These are phyloP conservation scores for Trichosurus vulpecula DNA, from an alignment of 2,797 vertebrate genomes.

Conservation along the genomic window DNA sequence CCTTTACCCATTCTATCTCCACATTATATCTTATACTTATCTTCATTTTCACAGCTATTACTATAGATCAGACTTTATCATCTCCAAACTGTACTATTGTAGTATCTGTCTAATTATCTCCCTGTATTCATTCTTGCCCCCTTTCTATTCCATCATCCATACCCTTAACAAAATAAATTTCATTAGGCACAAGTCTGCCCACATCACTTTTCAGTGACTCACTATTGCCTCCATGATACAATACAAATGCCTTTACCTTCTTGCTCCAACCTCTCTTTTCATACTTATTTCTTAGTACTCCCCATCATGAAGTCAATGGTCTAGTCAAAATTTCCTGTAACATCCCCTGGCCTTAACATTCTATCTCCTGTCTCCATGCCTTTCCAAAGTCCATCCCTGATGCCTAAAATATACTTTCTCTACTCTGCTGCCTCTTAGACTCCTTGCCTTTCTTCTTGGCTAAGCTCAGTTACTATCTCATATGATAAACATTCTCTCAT, in stretches of 20 bases:
- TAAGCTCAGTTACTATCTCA: neutral
- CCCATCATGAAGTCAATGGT: neutral
- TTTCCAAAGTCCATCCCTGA: neutral
- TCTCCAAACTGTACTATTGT: neutral
- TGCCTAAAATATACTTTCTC: neutral
- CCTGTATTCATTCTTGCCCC: neutral
- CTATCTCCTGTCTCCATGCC: neutral
- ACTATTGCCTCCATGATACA: neutral
- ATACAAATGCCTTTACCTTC: neutral
- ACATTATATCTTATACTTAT: neutral
- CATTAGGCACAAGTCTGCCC: neutral
- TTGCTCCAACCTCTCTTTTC: neutral
- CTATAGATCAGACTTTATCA: neutral
- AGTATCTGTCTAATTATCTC: neutral
- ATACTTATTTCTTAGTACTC: neutral
- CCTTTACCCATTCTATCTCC: neutral
- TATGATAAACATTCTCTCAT: neutral
- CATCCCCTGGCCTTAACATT: neutral
- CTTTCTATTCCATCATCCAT: neutral
- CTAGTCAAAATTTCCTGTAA: neutral
- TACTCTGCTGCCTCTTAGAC: neutral
- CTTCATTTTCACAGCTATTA: neutral
- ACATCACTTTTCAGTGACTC: neutral
- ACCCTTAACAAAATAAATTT: neutral
- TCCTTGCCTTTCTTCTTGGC: neutral